A percentile compares a stretch with the other conserved stretches of the same genome.
Conservation (phyloP, 2,113 vertebrate species). For the Phodopus roborovskii region DNA sequence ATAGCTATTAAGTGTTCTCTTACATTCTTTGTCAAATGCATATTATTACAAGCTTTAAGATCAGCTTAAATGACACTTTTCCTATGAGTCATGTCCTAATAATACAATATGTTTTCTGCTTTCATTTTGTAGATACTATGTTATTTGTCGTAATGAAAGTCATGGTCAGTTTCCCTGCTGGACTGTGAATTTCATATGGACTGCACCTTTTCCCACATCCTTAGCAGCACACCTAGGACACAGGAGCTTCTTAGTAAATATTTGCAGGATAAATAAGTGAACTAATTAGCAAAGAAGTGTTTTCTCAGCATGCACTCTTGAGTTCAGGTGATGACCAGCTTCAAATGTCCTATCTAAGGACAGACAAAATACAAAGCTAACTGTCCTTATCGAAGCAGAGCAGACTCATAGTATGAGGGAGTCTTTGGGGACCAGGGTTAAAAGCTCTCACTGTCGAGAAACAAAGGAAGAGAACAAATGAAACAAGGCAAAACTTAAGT, state of each 20-base stretch:
- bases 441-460: slow-evolving; percentile 35
- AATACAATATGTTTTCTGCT: not conserved
- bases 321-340: not conserved
- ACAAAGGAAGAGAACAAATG: slow-evolving; percentile 5
- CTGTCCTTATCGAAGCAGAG: not conserved
- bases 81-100: not conserved
- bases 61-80: not conserved
- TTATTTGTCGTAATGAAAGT: not conserved
- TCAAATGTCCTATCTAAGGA: not conserved
- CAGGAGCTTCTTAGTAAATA: not conserved
- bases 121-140: not conserved
- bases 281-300: not conserved
- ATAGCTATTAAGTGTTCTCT: not conserved
- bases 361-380: slow-evolving; percentile 10
- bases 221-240: not conserved
- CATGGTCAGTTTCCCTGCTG: not conserved
- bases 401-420: not conserved
- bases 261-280: not conserved
- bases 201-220: not conserved
- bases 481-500: slow-evolving; percentile 61
- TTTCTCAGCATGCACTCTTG: not conserved
- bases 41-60: not conserved
- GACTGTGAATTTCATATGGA: not conserved
- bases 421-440: not conserved
- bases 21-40: slow-evolving; percentile 11